phyloP scores from a whole-genome alignment of 2,888 invertebrate species.

The Mayetiola destructor region DNA sequence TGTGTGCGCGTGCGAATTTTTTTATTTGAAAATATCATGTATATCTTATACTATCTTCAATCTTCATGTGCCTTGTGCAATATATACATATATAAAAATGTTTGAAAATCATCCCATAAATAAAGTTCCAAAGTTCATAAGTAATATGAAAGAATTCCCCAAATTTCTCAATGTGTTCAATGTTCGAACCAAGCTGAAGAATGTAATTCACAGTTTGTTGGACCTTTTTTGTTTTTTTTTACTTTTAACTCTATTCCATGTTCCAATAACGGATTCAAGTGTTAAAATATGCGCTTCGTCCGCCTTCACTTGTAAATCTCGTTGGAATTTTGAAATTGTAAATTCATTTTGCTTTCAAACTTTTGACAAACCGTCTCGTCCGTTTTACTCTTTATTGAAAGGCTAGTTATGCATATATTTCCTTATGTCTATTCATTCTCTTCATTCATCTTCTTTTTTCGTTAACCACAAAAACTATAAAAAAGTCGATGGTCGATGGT shows the following conservation, averaged over 20 bases:
- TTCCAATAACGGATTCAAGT: neutral
- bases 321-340: conserved; percentile 6
- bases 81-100: no score
- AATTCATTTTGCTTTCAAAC: neutral
- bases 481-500: no score
- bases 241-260: neutral
- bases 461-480: no score
- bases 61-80: no score
- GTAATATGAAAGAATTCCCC: conserved; percentile 12
- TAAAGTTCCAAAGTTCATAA: conserved; percentile 7
- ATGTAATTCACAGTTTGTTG: neutral
- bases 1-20: no score
- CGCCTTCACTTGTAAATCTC: neutral
- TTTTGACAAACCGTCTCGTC: conserved; percentile 4
- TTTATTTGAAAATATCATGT: neutral
- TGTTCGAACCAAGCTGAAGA: no score
- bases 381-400: neutral
- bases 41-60: neutral
- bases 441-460: neutral
- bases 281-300: neutral
- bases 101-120: neutral
- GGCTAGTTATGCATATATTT: no score
- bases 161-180: conserved; percentile 6
- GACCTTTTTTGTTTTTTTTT: neutral
- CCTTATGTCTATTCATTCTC: no score